Evolutionary conservation across 2,888 invertebrate species (phyloP).

Genomic region (Acanthosoma haemorrhoidale): DNA sequence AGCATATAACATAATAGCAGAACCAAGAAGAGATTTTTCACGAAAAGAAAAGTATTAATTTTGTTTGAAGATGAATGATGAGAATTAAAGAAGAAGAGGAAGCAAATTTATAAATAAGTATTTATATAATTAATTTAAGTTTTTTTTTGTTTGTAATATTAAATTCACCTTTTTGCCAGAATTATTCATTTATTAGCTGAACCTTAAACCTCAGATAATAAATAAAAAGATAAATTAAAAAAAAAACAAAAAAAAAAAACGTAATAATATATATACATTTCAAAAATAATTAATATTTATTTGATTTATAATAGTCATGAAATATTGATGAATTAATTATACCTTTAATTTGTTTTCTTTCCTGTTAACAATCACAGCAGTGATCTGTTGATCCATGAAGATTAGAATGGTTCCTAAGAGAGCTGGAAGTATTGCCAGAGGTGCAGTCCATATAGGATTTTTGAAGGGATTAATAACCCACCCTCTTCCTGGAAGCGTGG

Average conservation of each 20-base stretch:
- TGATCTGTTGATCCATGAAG: constrained; percentile 99
- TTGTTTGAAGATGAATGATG: no score
- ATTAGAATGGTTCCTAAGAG: constrained; percentile 91
- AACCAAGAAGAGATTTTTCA: no score
- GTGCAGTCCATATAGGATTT: constrained; percentile 80
- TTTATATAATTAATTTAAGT: no score
- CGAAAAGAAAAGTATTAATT: no score
- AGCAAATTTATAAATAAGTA: no score
- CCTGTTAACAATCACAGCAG: constrained; percentile 95
- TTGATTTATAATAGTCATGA: background rate
- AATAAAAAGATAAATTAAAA: background rate
- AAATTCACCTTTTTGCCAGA: background rate
- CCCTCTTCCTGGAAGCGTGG: constrained; percentile 67
- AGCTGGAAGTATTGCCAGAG: constrained; percentile 84
- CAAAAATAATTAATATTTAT: no score
- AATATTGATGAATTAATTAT: constrained; percentile 31
- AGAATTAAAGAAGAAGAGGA: no score
- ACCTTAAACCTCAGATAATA: no score
- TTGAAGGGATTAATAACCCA: constrained; percentile 77
- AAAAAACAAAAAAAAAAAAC: background rate
- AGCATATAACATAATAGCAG: no score
- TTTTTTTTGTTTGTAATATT: no score
- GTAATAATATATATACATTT: no score
- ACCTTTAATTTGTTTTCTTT: constrained; percentile 94
- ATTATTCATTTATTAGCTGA: background rate